Base-by-base conservation (phyloP, 2,888 invertebrate species). In the Chrysolina americana region DNA sequence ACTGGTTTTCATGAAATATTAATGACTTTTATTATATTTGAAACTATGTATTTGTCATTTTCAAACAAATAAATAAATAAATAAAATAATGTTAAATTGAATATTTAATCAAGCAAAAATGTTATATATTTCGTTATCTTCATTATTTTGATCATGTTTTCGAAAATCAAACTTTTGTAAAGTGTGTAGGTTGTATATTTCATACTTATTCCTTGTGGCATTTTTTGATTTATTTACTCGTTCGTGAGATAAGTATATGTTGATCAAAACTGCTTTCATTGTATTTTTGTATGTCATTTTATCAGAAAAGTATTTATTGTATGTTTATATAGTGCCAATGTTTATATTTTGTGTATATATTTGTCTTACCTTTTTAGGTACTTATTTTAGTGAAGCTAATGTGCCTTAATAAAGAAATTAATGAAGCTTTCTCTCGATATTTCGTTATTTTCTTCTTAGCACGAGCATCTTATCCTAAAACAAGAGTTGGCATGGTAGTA, bases 331-430 rank as follows among this genome's bases (percentile, higher is more conserved):
- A 78, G 76, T 78, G 78, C 78, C 78, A 78, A 76, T 78, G 69
- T 75, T 74, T 76, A 78, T 76, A 76, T 72, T 70, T 69, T 70
- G 63, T 70, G 53, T 71, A 68, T 73, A 72, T 59, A 65, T 71
- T 65, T 68, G 70, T 71, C 71, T 69, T 75, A 77, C 70, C 73
- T 70, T 65, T 76, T 65, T 75, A 66, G 68, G 56, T 65, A 71
- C 53, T 71, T 47, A 44, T 64, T 79, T 64, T 79, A 81, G 77
- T 78, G 77, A 76, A 76, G 78, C 77, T 78, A 76, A 79, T 77
- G 81, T 81, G 81, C 81, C 81, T 80, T 81, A 81, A 79, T 76
- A 76, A 80, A 80, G 78, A 64, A 72, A 65, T 36, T 36, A 36
- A 36, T 64, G 47, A 64, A 66, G 69, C 17, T 66, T 64, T 68